Conservation (phyloP, 1,140 invertebrate species). For the Battus philenor region DNA sequence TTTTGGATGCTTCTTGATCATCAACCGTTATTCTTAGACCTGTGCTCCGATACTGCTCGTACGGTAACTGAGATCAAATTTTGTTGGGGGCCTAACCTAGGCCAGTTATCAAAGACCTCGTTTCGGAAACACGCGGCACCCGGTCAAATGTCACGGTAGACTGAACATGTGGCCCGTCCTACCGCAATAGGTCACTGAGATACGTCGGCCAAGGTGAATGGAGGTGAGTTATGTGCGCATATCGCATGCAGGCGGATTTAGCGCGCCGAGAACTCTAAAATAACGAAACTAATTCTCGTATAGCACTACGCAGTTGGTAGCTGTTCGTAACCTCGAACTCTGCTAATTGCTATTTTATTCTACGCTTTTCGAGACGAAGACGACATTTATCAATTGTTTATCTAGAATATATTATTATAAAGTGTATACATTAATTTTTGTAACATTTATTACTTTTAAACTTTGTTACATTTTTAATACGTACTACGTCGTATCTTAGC, state of each 20-base stretch:
- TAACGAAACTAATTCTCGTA: background rate
- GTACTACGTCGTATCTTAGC: too few relatives aligned
- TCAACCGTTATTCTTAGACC: background rate
- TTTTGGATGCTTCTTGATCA: background rate
- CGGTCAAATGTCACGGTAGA: constrained; percentile 19
- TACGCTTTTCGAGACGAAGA: too few relatives aligned
- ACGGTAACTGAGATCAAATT: background rate
- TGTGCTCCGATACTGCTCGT: background rate
- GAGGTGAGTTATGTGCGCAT: constrained; percentile 6
- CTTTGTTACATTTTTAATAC: too few relatives aligned
- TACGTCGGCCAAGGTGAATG: constrained; percentile 31
- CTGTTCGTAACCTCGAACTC: too few relatives aligned
- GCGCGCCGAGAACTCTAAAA: background rate
- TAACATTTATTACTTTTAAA: too few relatives aligned
- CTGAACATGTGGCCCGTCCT: constrained; percentile 25
- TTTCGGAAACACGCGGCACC: background rate
- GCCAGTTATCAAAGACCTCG: constrained; percentile 6
- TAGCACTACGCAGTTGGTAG: too few relatives aligned
- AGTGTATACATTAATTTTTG: too few relatives aligned
- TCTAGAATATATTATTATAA: too few relatives aligned
- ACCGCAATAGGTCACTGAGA: constrained; percentile 40
- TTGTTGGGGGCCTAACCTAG: background rate
- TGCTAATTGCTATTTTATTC: too few relatives aligned
- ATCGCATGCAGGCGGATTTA: constrained; percentile 1
- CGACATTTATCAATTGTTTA: too few relatives aligned